phyloP scores from a whole-genome alignment of 2,113 vertebrate species.

The Lagenorhynchus albirostris region DNA sequence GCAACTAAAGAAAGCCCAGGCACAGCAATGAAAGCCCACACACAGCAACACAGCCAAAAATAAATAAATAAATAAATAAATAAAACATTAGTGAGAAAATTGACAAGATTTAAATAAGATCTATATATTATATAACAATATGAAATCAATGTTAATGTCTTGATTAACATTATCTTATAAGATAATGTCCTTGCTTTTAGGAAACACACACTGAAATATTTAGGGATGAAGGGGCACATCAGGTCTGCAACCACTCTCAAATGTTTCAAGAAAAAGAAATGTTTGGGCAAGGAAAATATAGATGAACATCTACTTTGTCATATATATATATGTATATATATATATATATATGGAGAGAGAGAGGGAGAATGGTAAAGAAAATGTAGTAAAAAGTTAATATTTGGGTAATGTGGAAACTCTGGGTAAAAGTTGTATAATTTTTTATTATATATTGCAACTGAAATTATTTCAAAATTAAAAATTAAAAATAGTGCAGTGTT shows the following conservation, averaged over 20 bases:
- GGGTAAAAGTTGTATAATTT: not conserved
- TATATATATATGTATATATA: not conserved
- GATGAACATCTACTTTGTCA: not conserved
- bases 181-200: not conserved
- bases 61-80: not conserved
- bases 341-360: no score
- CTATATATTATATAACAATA: not conserved
- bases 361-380: not conserved
- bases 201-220: not conserved
- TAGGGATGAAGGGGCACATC: not conserved
- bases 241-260: not conserved
- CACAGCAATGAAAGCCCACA: no score
- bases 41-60: no score
- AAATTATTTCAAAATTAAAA: constrained; percentile 9
- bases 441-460: not conserved
- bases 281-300: not conserved
- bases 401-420: not conserved
- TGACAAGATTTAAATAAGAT: not conserved
- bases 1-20: no score
- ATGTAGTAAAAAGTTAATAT: not conserved
- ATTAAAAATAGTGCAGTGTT: not conserved
- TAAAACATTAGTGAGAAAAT: not conserved
- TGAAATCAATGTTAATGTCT: not conserved
- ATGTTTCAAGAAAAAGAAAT: not conserved
- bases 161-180: not conserved